Evolutionary conservation across 2,888 invertebrate genomes (phyloP).

Genomic region (Conus canariensis): DNA sequence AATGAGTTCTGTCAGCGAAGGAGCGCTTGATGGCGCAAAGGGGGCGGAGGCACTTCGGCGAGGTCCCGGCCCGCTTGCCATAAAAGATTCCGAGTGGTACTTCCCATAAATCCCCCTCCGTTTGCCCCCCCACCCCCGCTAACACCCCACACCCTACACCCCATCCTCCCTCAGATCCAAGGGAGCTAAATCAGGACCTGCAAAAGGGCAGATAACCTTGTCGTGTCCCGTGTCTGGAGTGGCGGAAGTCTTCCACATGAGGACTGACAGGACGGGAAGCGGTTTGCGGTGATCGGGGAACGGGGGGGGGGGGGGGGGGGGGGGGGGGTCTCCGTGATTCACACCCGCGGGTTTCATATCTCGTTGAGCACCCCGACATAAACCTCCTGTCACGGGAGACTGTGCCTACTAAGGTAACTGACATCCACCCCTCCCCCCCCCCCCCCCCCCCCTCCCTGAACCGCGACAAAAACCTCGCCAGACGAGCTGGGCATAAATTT

Average conservation of each 20-base stretch:
- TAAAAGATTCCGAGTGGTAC: conserved; percentile 22
- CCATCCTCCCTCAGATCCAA: not conserved
- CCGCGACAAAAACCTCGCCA: not conserved
- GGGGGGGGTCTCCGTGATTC: not conserved
- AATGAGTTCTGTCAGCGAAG: conserved; percentile 20
- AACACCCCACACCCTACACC: not conserved
- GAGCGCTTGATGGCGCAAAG: not conserved
- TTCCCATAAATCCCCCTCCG: conserved; percentile 12
- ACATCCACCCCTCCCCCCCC: not conserved
- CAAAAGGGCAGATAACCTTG: conserved; percentile 35
- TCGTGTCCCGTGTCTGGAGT: not conserved
- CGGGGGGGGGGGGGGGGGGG: not conserved
- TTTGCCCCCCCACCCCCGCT: not conserved
- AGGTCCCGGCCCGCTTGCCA: not conserved
- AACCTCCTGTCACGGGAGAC: not conserved
- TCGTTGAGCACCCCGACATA: not conserved
- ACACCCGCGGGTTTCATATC: not conserved
- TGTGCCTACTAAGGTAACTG: not conserved
- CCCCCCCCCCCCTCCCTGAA: not conserved
- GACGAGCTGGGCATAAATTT: not conserved
- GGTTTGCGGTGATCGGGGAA: not conserved
- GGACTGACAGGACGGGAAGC: not conserved
- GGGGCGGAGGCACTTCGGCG: conserved; percentile 9
- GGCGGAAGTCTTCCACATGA: conserved; percentile 12
- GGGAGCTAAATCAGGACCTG: conserved; percentile 24